Evolutionary conservation across 2,888 invertebrate species (phyloP).

Genomic region (Cheilosia variabilis): DNA sequence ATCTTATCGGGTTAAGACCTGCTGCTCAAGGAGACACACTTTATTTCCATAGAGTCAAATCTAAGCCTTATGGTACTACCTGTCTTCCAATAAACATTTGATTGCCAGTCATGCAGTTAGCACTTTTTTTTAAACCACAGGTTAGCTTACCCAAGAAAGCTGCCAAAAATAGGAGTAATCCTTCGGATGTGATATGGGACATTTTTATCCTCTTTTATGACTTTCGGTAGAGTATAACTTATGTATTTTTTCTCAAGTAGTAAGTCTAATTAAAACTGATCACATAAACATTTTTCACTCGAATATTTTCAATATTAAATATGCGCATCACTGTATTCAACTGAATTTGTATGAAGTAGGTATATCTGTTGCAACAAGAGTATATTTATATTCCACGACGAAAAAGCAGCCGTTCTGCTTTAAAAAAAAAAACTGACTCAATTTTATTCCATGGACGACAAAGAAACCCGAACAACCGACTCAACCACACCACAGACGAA

Average conservation of each 20-base stretch:
- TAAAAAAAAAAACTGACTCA: not conserved
- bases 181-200: constrained; percentile 22
- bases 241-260: constrained; percentile 8
- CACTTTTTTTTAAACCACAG: too few relatives aligned
- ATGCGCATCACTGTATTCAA: constrained; percentile 1
- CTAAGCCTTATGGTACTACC: too few relatives aligned
- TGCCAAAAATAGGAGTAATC: constrained; percentile 47
- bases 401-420: too few relatives aligned
- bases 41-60: too few relatives aligned
- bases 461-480: constrained; percentile 49
- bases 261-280: constrained; percentile 1
- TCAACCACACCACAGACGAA: constrained; percentile 62
- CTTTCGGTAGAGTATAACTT: constrained; percentile 4
- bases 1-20: too few relatives aligned
- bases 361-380: constrained; percentile 20
- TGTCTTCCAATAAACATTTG: too few relatives aligned
- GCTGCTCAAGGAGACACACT: too few relatives aligned
- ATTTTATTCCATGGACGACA: not conserved
- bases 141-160: constrained; percentile 45
- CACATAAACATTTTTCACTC: not conserved
- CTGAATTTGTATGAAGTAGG: not conserved
- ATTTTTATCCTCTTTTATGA: constrained; percentile 46
- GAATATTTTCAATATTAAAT: not conserved
- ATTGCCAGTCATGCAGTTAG: too few relatives aligned
- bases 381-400: not conserved